phyloP scores from a whole-genome alignment of 2,888 invertebrate genomes.

The Lycaena phlaeas region DNA sequence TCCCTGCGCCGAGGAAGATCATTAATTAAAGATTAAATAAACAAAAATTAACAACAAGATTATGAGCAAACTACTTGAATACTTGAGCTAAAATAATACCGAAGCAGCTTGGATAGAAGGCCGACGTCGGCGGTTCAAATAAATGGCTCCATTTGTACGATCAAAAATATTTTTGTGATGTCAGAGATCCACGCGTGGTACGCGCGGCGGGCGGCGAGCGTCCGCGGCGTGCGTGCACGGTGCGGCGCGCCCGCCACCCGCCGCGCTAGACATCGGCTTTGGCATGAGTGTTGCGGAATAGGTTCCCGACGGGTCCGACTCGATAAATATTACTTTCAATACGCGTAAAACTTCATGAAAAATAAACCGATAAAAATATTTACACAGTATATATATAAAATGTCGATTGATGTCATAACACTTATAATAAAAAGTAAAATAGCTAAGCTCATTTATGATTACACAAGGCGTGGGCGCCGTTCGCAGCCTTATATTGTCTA shows the following conservation, averaged over 20 bases:
- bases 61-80: constrained; percentile 68
- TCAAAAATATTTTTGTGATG: constrained; percentile 62
- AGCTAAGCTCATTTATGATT: constrained; percentile 73
- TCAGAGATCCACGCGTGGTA: constrained; percentile 51
- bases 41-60: constrained; percentile 54
- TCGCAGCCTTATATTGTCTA: constrained; percentile 57
- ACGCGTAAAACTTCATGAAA: constrained; percentile 66
- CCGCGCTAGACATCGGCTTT: constrained; percentile 69
- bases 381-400: constrained; percentile 61
- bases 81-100: constrained; percentile 68
- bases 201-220: constrained; percentile 42
- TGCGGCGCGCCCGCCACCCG: too few species aligned
- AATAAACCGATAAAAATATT: constrained; percentile 57
- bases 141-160: constrained; percentile 69
- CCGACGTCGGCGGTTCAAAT: constrained; percentile 37
- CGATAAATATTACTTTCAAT: constrained; percentile 42
- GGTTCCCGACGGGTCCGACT: constrained; percentile 17
- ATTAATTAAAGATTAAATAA: constrained; percentile 39
- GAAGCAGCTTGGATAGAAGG: constrained; percentile 64
- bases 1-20: constrained; percentile 43
- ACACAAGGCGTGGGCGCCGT: constrained; percentile 64
- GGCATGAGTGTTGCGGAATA: constrained; percentile 58
- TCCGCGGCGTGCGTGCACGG: constrained; percentile 57
- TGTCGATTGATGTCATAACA: constrained; percentile 71
- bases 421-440: constrained; percentile 71